A percentile compares a stretch with the other conserved stretches of the same genome.
Evolutionary conservation across 2,113 vertebrate genomes (phyloP).

Genomic region (Plecotus auritus): DNA sequence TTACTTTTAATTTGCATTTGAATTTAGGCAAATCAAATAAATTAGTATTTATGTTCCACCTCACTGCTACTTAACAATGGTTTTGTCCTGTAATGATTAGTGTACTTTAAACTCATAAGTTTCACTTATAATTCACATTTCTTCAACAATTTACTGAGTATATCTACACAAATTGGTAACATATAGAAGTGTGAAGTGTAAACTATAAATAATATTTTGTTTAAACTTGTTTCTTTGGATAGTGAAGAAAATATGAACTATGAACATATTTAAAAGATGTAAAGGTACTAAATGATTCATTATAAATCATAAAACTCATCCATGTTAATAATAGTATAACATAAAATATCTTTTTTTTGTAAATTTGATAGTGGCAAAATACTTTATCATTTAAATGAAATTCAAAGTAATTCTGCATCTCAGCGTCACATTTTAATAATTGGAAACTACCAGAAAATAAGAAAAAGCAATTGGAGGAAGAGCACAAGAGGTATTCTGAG

Average conservation of each 20-base stretch:
- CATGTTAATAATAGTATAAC: background rate
- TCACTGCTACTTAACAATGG: slow-evolving; percentile 46
- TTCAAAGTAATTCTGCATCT: background rate
- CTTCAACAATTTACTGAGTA: background rate
- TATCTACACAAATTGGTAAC: background rate
- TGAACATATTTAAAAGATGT: background rate
- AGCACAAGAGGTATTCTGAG: background rate
- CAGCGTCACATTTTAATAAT: background rate
- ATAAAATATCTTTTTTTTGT: background rate
- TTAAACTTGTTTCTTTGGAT: background rate
- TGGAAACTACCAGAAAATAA: slow-evolving; percentile 9
- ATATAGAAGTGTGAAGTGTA: background rate
- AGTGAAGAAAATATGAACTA: background rate
- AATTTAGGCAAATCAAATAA: slow-evolving; percentile 71
- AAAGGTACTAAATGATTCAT: background rate
- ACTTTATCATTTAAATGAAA: slow-evolving; percentile 26
- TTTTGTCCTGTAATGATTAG: slow-evolving; percentile 37
- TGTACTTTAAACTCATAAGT: background rate
- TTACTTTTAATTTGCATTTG: slow-evolving; percentile 68
- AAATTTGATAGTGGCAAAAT: background rate
- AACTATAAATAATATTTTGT: background rate
- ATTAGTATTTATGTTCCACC: slow-evolving; percentile 66
- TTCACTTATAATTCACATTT: slow-evolving; percentile 12
- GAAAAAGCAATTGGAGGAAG: background rate
- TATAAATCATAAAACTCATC: background rate